phyloP scores from a whole-genome alignment of 2,888 invertebrate species.

The Leuctra nigra region DNA sequence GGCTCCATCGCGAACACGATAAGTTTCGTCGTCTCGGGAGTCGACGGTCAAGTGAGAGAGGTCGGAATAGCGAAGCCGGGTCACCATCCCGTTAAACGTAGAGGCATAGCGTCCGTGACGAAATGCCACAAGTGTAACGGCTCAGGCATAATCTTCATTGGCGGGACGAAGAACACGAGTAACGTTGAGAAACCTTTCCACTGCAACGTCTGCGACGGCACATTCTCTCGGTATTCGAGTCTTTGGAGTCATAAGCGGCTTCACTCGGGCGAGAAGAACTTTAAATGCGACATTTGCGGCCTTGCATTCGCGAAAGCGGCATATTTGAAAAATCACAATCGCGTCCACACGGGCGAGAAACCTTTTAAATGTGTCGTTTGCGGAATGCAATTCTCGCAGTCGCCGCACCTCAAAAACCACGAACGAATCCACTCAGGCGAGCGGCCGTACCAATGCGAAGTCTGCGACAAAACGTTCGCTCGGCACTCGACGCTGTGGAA shows the following conservation, averaged over 20 bases:
- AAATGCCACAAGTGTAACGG: conserved; percentile 88
- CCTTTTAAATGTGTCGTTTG: conserved; percentile 69
- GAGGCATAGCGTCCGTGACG: conserved; percentile 74
- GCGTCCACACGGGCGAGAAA: conserved; percentile 70
- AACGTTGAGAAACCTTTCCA: conserved; percentile 73
- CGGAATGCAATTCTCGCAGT: conserved; percentile 87
- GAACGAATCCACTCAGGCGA: conserved; percentile 85
- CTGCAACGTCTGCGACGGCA: conserved; percentile 73
- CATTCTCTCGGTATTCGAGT: conserved; percentile 64
- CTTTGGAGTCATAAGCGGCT: conserved; percentile 85
- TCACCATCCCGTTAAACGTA: conserved; percentile 75
- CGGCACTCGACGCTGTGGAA: conserved; percentile 85
- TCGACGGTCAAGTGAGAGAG: conserved; percentile 8
- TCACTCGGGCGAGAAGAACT: conserved; percentile 77
- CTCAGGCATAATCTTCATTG: conserved; percentile 76
- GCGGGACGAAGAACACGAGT: conserved; percentile 36
- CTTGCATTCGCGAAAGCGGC: conserved; percentile 84
- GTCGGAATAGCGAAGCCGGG: conserved; percentile 43
- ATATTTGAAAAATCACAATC: conserved; percentile 82
- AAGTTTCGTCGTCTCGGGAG: conserved; percentile 7
- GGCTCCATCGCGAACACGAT: conserved; percentile 3
- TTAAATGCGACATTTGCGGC: conserved; percentile 82
- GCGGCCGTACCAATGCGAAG: conserved; percentile 81
- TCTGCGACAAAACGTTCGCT: conserved; percentile 84
- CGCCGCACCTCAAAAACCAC: conserved; percentile 82